These are phyloP conservation scores for Microtus oregoni DNA, from an alignment of 2,113 vertebrate species.

Conservation along the genomic window DNA sequence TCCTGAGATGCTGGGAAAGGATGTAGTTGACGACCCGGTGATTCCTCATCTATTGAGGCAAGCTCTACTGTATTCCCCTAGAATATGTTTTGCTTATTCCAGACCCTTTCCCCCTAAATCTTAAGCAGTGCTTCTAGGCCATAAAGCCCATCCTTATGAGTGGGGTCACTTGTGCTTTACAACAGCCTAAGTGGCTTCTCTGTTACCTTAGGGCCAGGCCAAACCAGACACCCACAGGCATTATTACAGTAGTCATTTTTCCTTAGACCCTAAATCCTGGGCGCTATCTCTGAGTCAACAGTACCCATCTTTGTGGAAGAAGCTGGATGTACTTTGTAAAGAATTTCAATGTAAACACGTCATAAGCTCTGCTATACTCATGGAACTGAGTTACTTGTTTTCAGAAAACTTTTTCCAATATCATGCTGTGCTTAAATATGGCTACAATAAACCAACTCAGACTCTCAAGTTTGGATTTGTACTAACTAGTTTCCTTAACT, in stretches of 20 bases:
- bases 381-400: background rate
- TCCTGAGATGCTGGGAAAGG: background rate
- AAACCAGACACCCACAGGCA: background rate
- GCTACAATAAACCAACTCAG: background rate
- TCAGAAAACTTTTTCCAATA: background rate
- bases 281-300: background rate
- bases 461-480: background rate
- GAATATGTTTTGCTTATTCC: background rate
- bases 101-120: background rate
- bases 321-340: background rate
- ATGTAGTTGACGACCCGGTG: background rate
- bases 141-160: background rate
- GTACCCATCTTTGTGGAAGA: background rate
- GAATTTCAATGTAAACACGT: background rate
- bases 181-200: background rate
- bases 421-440: background rate
- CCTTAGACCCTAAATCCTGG: background rate
- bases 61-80: background rate
- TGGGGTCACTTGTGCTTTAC: background rate
- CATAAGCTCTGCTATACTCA: background rate
- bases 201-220: background rate
- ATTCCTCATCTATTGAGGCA: background rate
- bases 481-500: background rate
- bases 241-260: background rate
- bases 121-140: background rate